These are phyloP conservation scores for Perdix hodgsoniae DNA, from an alignment of 2,797 vertebrate genomes.

Conservation along the genomic window DNA sequence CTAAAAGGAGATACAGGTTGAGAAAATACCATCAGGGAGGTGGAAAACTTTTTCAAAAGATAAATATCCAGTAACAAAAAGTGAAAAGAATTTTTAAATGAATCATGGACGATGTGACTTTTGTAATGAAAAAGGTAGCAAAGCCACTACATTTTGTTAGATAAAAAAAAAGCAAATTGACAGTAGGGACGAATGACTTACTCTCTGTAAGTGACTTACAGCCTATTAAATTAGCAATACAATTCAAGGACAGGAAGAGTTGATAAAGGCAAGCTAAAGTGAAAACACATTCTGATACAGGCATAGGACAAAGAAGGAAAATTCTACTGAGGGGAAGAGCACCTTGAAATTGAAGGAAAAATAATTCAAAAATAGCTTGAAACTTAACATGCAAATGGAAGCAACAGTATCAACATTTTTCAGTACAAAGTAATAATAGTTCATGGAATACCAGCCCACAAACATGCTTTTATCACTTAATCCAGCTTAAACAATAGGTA, in stretches of 20 bases:
- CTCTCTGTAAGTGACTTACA: not conserved
- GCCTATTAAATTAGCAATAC: not conserved
- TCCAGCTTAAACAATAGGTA: not conserved
- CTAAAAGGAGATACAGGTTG: not conserved
- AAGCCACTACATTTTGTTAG: not conserved
- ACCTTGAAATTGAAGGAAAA: not conserved
- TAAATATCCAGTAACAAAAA: not conserved
- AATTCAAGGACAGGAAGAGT: not conserved
- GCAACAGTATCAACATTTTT: not conserved
- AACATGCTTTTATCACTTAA: not conserved
- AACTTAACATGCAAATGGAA: not conserved
- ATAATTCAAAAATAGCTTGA: not conserved
- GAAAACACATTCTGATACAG: not conserved
- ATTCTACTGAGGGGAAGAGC: not conserved
- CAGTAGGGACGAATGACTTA: not conserved
- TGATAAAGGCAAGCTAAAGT: not conserved
- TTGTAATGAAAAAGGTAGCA: not conserved
- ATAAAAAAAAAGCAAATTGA: not conserved
- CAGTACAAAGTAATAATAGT: not conserved
- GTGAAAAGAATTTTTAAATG: not conserved
- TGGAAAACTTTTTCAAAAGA: not conserved
- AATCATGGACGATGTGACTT: not conserved
- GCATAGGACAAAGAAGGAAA: not conserved
- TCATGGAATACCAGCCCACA: not conserved
- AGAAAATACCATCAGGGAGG: not conserved